Base-by-base conservation (phyloP, 2,888 invertebrate species). In the Epinotia bilunana region DNA sequence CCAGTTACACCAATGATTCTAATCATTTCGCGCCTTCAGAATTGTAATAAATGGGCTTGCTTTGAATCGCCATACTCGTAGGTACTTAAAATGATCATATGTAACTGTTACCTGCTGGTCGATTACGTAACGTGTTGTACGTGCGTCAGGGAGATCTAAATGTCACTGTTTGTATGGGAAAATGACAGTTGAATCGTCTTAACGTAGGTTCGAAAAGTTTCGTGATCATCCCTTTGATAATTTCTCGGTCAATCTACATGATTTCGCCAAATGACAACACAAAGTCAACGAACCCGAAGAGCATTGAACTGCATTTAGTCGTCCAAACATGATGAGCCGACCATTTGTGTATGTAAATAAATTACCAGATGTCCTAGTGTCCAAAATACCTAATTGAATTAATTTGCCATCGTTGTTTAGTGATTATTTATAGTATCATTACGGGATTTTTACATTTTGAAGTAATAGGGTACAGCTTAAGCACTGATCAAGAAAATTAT, bases 221-320 rank as follows among this genome's bases (percentile, higher is more conserved):
- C 46, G 16, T 6, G 16, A 49, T 49, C 16, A 13, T 13, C 12
- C 3, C 13, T 16, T 6, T 28, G 23, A 28, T 3, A 2, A 28
- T 28, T 28, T 68, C 39, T 16, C 55, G 9, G 9, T 33, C 33
- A 43, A 57, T 58, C 20, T 68, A 68, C 68, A 68, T 68, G 20
- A 69, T 28, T 53, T 67, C 23, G n/a, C 23, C 62, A 57, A 63
- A 53, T 28, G 23, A 2, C 23, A 28, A 28, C 23, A 28, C 23
- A 58, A 53, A 58, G 74, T 74, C 64, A 74, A 74, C 16, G 74
- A 71, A 70, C 74, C 28, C 16, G 11, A 69, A 60, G 74, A 71
- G 49, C 70, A 53, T 23, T 74, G 64, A 74, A 70, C 74, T 49
- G 49, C 53, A 65, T 65, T 64, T 71, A 60, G 60, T 53, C 60